Base-by-base conservation (phyloP, 2,113 vertebrate species). In the Hippocampus barbouri region DNA sequence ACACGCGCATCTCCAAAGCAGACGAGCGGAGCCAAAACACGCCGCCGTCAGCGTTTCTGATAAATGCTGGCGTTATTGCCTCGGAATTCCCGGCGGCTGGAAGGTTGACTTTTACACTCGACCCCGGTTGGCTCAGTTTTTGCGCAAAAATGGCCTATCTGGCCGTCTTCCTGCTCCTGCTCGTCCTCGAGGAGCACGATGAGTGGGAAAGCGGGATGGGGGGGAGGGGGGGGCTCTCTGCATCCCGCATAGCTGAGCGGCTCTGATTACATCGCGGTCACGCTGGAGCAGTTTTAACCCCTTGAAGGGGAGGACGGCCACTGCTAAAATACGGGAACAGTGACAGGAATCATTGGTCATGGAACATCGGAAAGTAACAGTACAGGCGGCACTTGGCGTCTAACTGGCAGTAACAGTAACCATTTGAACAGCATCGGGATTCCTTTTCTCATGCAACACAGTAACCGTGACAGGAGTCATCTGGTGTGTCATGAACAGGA, bases 81-180 rank as follows among this genome's bases (percentile, higher is more conserved):
- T 27, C 76, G 56, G 74, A 81, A 74, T 40, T 9, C 14, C 20
- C 43, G 71, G 70, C 72, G 76, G 76, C 68, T 78, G 74, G 25
- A 73, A 54, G 12, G 54, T 82, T 57, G 40, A 68, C 68, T n/a
- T 80, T 67, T 6, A 20, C 49, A 15, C 47, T 34, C 21, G 53
- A 56, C 41, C 21, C 43, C 10, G 20, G 47, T 51, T 51, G 47
- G 2, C 78, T 82, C 84, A 87, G 79, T 68, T 10, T 49, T 88
- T 85, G 79, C 86, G 76, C 47, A 60, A 65, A 64, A 71, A 59
- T 72, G 10, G 20, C 61, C 75, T 73, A 72, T 76, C 82, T 75
- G 76, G 34, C 53, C 69, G 75, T 23, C 41, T 21, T 45, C 61
- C 18, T 12, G 41, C 21, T 1, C 75, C 40, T n/a, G 49, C 69